These are phyloP conservation scores for Leiothrix lutea DNA, from an alignment of 2,113 vertebrate genomes.

Conservation along the genomic window DNA sequence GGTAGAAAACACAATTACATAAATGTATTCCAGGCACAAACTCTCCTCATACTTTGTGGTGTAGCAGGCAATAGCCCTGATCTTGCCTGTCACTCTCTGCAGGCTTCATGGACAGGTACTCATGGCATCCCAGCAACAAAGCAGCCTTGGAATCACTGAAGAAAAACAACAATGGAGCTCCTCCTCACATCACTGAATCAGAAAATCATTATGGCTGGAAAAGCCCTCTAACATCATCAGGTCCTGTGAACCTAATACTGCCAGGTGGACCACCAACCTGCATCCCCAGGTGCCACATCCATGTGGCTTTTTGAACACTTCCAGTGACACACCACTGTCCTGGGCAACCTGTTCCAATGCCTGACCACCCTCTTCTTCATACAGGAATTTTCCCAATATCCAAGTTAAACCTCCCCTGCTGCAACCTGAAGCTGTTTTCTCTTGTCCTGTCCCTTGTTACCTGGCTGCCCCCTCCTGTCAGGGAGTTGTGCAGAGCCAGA, in stretches of 20 bases:
- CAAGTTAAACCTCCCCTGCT: not conserved
- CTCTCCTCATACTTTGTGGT: not conserved
- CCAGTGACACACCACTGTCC: not conserved
- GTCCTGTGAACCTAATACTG: not conserved
- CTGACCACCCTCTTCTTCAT: not conserved
- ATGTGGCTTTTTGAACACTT: not conserved
- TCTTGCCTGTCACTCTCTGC: not conserved
- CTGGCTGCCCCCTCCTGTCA: not conserved
- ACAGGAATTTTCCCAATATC: not conserved
- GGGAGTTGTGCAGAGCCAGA: not conserved
- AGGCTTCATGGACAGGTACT: not conserved
- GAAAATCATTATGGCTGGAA: not conserved
- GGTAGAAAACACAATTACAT: not conserved
- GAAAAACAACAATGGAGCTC: not conserved
- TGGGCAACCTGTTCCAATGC: not conserved
- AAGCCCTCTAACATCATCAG: not conserved
- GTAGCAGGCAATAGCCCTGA: not conserved
- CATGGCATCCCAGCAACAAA: not conserved
- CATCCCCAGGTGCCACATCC: not conserved
- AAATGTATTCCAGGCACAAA: not conserved
- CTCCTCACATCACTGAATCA: not conserved
- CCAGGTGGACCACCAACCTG: not conserved
- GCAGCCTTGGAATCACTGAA: not conserved
- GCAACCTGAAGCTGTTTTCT: not conserved
- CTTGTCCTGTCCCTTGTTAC: not conserved